phyloP scores from a whole-genome alignment of 2,797 vertebrate species.

The Nannoperca obscura region DNA sequence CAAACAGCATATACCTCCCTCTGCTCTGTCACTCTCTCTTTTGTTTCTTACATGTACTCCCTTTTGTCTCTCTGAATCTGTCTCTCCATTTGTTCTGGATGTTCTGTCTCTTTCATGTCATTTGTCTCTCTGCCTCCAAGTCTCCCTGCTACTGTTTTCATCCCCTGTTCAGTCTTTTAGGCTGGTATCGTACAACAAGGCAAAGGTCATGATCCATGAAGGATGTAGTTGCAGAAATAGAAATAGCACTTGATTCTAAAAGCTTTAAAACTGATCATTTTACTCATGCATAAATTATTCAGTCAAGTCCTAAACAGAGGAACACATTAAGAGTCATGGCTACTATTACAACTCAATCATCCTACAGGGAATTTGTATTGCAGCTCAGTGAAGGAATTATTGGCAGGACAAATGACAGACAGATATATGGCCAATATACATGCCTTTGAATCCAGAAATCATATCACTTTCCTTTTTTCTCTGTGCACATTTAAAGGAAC shows the following conservation, averaged over 20 bases:
- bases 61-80: constrained; percentile 22
- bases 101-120: constrained; percentile 21
- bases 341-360: constrained; percentile 74
- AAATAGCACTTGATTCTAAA: constrained; percentile 71
- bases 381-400: constrained; percentile 60
- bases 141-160: constrained; percentile 35
- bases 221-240: constrained; percentile 64
- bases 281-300: constrained; percentile 77
- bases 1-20: constrained; percentile 71
- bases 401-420: constrained; percentile 50
- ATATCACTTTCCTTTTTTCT: constrained; percentile 16
- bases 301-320: constrained; percentile 62
- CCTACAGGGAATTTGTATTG: constrained; percentile 60
- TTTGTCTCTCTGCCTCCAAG: constrained; percentile 17
- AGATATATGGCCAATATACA: constrained; percentile 33
- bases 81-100: constrained; percentile 10
- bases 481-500: not conserved
- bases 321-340: constrained; percentile 69
- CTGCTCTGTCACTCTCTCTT: constrained; percentile 60
- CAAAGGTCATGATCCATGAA: constrained; percentile 59
- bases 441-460: constrained; percentile 9
- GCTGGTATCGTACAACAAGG: constrained; percentile 20
- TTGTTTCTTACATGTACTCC: constrained; percentile 28
- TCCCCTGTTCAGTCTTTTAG: constrained; percentile 31
- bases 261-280: constrained; percentile 74